A percentile compares a stretch with the other conserved stretches of the same genome.
These are phyloP conservation scores for Columba janthina DNA, from an alignment of 2,113 vertebrate species.

Conservation along the genomic window DNA sequence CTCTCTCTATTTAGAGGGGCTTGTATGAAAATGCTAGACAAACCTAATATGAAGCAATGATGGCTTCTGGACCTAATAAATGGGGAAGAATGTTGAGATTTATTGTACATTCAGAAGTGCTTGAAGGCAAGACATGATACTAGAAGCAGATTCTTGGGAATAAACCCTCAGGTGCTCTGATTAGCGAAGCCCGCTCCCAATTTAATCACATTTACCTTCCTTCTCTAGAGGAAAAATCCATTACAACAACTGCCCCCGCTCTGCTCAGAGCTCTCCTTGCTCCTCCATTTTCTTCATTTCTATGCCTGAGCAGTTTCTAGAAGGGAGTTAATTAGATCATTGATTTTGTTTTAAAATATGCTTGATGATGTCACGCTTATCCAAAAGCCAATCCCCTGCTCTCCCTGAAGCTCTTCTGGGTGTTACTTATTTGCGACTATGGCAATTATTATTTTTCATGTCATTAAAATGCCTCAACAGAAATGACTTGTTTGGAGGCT, in stretches of 20 bases:
- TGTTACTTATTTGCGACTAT: background rate
- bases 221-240: constrained; percentile 1
- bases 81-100: background rate
- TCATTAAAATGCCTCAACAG: constrained; percentile 12
- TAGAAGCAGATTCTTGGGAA: constrained; percentile 14
- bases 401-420: background rate
- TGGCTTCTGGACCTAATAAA: constrained; percentile 28
- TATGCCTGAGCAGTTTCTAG: background rate
- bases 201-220: constrained; percentile 39
- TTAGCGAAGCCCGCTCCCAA: background rate
- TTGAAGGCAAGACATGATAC: background rate
- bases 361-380: background rate
- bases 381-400: background rate
- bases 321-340: constrained; percentile 8
- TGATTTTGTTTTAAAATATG: constrained; percentile 15
- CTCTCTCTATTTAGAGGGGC: background rate
- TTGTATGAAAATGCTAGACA: background rate
- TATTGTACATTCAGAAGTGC: constrained; percentile 16
- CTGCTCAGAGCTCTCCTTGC: background rate
- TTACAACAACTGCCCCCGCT: background rate
- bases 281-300: background rate
- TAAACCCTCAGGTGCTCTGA: constrained; percentile 31
- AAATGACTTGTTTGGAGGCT: background rate
- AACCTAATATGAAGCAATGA: constrained; percentile 4
- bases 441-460: background rate